These are phyloP conservation scores for Brachionus rotundiformis DNA, from an alignment of 1,140 invertebrate genomes.

Conservation along the genomic window DNA sequence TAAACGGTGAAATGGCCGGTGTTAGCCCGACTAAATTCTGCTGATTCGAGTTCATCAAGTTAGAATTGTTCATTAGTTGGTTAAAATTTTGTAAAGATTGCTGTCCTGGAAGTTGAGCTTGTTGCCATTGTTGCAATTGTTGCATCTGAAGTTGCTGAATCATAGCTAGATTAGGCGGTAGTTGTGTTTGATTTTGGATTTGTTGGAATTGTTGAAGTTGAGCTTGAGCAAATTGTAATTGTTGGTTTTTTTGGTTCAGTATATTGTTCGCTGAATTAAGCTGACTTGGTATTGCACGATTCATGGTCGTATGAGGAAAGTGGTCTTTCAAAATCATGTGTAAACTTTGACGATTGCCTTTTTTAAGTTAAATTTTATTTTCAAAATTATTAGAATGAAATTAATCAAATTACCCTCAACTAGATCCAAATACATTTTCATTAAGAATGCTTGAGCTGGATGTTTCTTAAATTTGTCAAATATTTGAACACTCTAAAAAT, in stretches of 20 bases:
- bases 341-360: constrained; percentile 41
- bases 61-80: neutral
- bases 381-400: neutral
- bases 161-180: neutral
- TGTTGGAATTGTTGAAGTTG: constrained; percentile 30
- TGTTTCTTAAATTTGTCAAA: constrained; percentile 59
- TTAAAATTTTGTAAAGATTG: constrained; percentile 34
- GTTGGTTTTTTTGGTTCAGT: constrained; percentile 20
- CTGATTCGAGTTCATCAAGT: constrained; percentile 21
- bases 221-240: neutral
- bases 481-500: constrained; percentile 67
- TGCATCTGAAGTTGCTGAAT: neutral
- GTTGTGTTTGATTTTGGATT: constrained; percentile 7
- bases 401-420: constrained; percentile 58
- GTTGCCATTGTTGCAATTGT: too few relatives aligned
- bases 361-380: neutral
- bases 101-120: too few relatives aligned
- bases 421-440: constrained; percentile 62
- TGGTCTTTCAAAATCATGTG: constrained; percentile 51
- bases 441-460: constrained; percentile 62
- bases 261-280: neutral
- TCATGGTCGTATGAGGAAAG: constrained; percentile 40
- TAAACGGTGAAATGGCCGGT: constrained; percentile 29
- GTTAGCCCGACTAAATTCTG: neutral
- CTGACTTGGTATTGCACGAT: constrained; percentile 28